Evolutionary conservation across 2,797 vertebrate genomes (phyloP).

Genomic region (Myiothlypis coronata): DNA sequence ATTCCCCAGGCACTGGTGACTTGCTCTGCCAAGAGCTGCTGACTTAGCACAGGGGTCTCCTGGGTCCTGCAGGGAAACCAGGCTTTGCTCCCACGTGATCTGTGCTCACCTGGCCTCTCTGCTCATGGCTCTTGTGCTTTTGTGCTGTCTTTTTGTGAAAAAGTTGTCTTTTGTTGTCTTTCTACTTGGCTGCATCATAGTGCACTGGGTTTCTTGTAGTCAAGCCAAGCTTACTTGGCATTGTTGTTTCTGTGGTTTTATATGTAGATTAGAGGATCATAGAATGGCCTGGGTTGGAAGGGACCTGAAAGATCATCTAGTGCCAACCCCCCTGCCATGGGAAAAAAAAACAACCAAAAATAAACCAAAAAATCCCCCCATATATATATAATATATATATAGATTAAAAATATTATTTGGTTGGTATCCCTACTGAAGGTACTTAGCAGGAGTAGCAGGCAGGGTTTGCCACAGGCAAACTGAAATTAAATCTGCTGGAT

Average conservation of each 20-base stretch:
- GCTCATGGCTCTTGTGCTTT: conserved; percentile 21
- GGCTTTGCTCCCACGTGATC: neutral
- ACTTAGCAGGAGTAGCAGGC: neutral
- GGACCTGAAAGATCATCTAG: neutral
- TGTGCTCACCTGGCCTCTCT: neutral
- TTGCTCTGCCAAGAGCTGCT: neutral
- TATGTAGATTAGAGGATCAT: neutral
- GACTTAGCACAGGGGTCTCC: neutral
- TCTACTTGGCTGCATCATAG: neutral
- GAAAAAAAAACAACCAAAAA: neutral
- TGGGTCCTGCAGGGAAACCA: neutral
- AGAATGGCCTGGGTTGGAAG: neutral
- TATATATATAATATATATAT: neutral
- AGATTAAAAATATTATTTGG: neutral
- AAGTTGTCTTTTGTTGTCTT: neutral
- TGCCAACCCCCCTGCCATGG: neutral
- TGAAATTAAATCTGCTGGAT: neutral
- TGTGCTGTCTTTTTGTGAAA: neutral
- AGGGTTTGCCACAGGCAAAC: neutral
- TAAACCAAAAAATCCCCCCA: neutral
- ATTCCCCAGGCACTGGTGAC: neutral
- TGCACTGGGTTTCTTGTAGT: neutral
- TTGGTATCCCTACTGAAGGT: neutral
- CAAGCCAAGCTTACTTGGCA: neutral
- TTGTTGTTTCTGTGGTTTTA: neutral